A percentile compares a stretch with the other conserved stretches of the same genome.
These are phyloP conservation scores for Cosmopolites sordidus DNA, from an alignment of 2,888 invertebrate genomes.

Conservation along the genomic window DNA sequence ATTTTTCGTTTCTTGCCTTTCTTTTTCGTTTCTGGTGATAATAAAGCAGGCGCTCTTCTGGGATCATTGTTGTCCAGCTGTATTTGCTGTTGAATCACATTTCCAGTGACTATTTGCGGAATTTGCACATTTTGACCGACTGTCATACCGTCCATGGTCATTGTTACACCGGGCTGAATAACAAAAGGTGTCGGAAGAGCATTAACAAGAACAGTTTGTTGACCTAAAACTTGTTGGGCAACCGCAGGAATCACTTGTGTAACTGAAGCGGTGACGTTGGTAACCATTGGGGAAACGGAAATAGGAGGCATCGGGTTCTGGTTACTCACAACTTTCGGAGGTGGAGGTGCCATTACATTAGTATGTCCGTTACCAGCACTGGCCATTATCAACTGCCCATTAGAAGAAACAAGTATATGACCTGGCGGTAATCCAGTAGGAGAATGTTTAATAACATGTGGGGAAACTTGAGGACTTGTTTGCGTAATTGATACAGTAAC, in stretches of 20 bases:
- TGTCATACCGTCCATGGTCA: constrained; percentile 64
- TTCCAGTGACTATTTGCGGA: constrained; percentile 65
- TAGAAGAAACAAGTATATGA: constrained; percentile 72
- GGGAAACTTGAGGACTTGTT: constrained; percentile 36
- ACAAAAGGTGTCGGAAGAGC: constrained; percentile 74
- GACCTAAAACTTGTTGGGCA: constrained; percentile 64
- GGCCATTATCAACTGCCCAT: constrained; percentile 69
- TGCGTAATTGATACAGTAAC: constrained; percentile 24
- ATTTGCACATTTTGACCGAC: constrained; percentile 63
- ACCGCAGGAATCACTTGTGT: constrained; percentile 63
- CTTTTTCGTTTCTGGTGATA: constrained; percentile 67
- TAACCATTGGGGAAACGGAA: constrained; percentile 59
- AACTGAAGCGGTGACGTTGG: constrained; percentile 62
- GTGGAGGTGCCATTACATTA: constrained; percentile 65
- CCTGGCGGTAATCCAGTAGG: constrained; percentile 55
- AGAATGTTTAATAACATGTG: constrained; percentile 51
- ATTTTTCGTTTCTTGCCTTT: constrained; percentile 66
- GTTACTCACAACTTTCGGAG: constrained; percentile 40
- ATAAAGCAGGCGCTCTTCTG: constrained; percentile 46
- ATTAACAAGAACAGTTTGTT: constrained; percentile 76
- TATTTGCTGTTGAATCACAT: constrained; percentile 57
- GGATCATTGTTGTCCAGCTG: constrained; percentile 56
- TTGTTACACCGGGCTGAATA: constrained; percentile 67
- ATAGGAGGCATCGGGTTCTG: constrained; percentile 54
- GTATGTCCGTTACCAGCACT: constrained; percentile 50